Base-by-base conservation (phyloP, 2,888 invertebrate genomes). In the Cyaniris semiargus region DNA sequence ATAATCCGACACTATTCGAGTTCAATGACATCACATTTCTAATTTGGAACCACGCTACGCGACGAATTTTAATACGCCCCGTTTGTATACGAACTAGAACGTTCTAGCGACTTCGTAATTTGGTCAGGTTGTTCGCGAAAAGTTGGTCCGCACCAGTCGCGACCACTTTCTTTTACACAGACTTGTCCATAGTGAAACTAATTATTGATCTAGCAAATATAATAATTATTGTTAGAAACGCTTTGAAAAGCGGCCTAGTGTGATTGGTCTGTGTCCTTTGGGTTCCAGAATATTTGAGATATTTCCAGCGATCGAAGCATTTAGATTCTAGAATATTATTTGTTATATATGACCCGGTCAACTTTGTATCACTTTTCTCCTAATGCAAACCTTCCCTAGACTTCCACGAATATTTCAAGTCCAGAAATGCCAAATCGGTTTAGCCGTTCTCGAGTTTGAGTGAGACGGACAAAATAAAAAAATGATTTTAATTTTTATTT, bases 151-250 rank as follows among this genome's bases (percentile, higher is more conserved):
- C 78, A 79, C 78, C 79, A 18, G 53, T 53, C 80, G 79, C 72
- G 80, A 81, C 80, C 79, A 82, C 83, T 84, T 84, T 84, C 83
- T 84, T 84, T 83, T 82, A 81, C 80, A 79, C 78, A 82, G 81
- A 82, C 83, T 81, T 81, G 83, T 81, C 81, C 80, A 81, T 79
- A 80, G 83, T 80, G 83, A 83, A 83, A 83, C 81, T 81, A 80
- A 81, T 81, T 79, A 77, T 80, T 78, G 77, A 81, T 79, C 78
- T 77, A 79, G 79, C 78, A 79, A 81, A 82, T 80, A 80, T 79
- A 79, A 79, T 76, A 74, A 78, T 70, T 76, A 78, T 70, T 76
- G 21, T 56, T 48, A n/a, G 34, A 71, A 34, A 70, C 3, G 18
- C 71, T 38, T 21, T 8, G 71, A 38, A 38, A 38, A 21, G 34